Percentiles rank a stretch among this genome's conserved stretches.
Conservation (phyloP, 2,113 vertebrate species). For the Pomatorhinus ruficollis region DNA sequence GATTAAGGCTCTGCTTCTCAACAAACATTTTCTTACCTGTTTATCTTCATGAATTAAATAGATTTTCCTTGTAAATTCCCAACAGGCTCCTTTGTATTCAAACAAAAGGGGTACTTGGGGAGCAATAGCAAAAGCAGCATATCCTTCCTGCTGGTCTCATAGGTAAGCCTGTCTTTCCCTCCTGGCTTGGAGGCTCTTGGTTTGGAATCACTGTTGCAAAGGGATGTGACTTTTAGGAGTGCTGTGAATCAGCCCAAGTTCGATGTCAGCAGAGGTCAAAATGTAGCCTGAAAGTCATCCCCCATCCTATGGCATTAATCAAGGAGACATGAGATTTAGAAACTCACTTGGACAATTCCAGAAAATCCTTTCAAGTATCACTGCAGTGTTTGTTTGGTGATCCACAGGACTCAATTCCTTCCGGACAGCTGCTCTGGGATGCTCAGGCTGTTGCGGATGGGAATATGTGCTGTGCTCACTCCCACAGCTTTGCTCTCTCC, state of each 20-base stretch:
- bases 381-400: not conserved
- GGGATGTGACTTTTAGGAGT: not conserved
- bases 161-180: not conserved
- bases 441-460: not conserved
- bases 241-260: not conserved
- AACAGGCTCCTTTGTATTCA: not conserved
- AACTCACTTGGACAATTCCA: not conserved
- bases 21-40: not conserved
- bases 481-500: not conserved
- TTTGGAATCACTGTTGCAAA: not conserved
- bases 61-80: not conserved
- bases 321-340: not conserved
- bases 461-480: accelerated
- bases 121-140: not conserved
- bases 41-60: not conserved
- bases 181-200: not conserved
- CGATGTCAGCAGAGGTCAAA: not conserved
- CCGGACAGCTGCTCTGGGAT: not conserved
- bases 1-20: not conserved
- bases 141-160: not conserved
- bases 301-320: not conserved
- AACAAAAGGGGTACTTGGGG: not conserved
- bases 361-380: not conserved
- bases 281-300: not conserved
- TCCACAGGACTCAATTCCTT: not conserved